phyloP scores from a whole-genome alignment of 1,140 invertebrate species.

The Zaprionus capensis region DNA sequence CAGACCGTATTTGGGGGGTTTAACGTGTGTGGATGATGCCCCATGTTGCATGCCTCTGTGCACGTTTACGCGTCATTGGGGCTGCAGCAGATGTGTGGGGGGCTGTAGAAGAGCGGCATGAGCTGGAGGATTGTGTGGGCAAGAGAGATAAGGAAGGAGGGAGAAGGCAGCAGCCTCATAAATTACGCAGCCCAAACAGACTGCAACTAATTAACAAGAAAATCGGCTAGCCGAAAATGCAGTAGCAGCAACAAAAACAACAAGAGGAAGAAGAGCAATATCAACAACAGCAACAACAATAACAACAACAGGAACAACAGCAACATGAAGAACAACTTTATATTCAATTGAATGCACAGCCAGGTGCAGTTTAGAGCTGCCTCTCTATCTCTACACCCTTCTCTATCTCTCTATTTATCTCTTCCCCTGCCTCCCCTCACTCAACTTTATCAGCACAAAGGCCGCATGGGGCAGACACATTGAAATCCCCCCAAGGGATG shows the following conservation, averaged over 20 bases:
- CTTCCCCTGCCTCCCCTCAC: background rate
- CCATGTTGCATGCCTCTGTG: constrained; percentile 48
- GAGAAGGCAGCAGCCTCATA: constrained; percentile 48
- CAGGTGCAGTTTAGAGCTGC: constrained; percentile 1
- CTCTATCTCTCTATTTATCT: background rate
- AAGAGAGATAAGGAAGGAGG: background rate
- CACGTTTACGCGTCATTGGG: constrained; percentile 40
- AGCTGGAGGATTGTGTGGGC: background rate
- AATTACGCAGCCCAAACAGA: constrained; percentile 75
- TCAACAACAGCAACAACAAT: background rate
- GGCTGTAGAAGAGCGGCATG: background rate
- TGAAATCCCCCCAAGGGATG: constrained; percentile 34
- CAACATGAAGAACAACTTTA: background rate
- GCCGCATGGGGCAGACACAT: constrained; percentile 15
- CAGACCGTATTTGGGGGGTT: constrained; percentile 38
- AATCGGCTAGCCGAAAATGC: constrained; percentile 52
- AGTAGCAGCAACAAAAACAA: constrained; percentile 4
- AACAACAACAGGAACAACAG: background rate
- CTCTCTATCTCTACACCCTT: background rate
- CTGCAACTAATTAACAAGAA: constrained; percentile 80
- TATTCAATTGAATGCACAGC: background rate
- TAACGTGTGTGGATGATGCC: background rate
- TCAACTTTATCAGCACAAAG: background rate
- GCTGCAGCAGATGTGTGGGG: constrained; percentile 11
- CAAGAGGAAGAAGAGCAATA: background rate